phyloP scores from a whole-genome alignment of 2,888 invertebrate species.

The Crioceris asparagi region DNA sequence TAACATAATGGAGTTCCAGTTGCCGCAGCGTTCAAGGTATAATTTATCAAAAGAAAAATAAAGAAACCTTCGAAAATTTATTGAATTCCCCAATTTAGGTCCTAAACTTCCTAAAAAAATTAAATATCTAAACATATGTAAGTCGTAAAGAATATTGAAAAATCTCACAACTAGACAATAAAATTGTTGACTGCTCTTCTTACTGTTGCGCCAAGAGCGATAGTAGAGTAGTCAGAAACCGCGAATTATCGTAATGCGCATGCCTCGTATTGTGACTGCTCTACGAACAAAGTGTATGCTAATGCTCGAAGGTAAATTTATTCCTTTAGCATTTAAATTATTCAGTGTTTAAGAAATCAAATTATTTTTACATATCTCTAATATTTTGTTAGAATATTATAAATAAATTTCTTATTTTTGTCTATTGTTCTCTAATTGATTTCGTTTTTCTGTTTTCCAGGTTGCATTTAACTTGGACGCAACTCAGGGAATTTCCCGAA shows the following conservation, averaged over 20 bases:
- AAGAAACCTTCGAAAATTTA: not conserved
- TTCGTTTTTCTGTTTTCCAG: conserved; percentile 24
- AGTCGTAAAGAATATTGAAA: too few species aligned
- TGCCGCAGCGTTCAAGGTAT: conserved; percentile 27
- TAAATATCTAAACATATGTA: not conserved
- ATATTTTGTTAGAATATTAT: not conserved
- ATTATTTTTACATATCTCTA: too few species aligned
- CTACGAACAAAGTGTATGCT: too few species aligned
- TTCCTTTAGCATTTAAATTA: too few species aligned
- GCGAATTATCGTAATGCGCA: too few species aligned
- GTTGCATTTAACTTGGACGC: conserved; percentile 29
- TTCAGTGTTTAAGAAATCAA: too few species aligned
- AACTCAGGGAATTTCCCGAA: conserved; percentile 29
- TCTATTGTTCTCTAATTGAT: not conserved
- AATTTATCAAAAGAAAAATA: conserved; percentile 20
- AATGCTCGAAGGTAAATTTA: too few species aligned
- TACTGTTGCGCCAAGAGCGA: too few species aligned
- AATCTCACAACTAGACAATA: too few species aligned
- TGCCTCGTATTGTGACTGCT: too few species aligned
- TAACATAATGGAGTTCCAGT: conserved; percentile 31
- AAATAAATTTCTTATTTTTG: not conserved
- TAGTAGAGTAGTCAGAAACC: too few species aligned
- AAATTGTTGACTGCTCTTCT: too few species aligned
- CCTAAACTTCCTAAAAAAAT: not conserved
- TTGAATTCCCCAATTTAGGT: not conserved